Percentiles rank a stretch among this genome's conserved stretches.
phyloP scores from a whole-genome alignment of 2,113 vertebrate genomes.

The Bucco capensis region DNA sequence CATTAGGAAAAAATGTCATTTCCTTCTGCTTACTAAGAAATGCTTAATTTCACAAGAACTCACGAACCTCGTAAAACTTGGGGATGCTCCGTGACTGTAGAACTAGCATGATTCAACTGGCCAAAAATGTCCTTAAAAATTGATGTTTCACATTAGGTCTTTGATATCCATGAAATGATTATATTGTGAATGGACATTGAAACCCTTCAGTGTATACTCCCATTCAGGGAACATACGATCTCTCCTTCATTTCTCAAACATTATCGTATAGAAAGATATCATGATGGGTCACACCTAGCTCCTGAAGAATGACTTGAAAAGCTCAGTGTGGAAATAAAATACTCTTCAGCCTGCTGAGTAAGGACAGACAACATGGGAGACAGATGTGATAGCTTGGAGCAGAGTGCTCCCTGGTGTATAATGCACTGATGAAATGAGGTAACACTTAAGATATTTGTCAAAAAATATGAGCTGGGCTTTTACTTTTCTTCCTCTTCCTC shows the following conservation, averaged over 20 bases:
- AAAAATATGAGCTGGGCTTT: not conserved
- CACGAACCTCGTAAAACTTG: not conserved
- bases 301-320: not conserved
- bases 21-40: not conserved
- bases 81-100: not conserved
- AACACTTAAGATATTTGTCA: not conserved
- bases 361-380: not conserved
- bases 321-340: not conserved
- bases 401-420: not conserved
- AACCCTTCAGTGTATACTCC: not conserved
- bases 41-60: not conserved
- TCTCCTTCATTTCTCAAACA: not conserved
- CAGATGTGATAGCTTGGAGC: not conserved
- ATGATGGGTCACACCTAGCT: rapidly evolving
- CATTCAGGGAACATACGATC: not conserved
- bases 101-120: not conserved
- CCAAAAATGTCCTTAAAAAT: not conserved
- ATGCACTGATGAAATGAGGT: not conserved
- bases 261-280: not conserved
- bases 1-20: not conserved
- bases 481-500: not conserved
- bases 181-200: not conserved
- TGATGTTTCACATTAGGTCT: not conserved
- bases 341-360: not conserved
- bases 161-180: not conserved